phyloP scores from a whole-genome alignment of 2,888 invertebrate genomes.

The Amblyteles armatorius region DNA sequence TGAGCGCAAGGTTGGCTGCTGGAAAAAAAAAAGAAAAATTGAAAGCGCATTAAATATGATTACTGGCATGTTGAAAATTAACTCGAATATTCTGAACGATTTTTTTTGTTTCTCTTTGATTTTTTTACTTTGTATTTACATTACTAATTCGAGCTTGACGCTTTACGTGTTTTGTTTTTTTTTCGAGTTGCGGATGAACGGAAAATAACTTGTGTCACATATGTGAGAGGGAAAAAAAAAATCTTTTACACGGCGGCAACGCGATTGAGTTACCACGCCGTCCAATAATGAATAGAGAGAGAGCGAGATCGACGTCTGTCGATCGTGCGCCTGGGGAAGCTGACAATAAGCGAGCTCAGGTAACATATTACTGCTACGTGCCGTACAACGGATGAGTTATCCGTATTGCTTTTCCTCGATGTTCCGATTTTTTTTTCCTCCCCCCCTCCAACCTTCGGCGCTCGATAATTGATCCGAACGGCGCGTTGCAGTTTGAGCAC shows the following conservation, averaged over 20 bases:
- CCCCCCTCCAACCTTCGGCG: conserved; percentile 13
- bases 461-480: conserved; percentile 32
- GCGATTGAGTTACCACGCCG: neutral
- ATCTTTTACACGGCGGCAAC: neutral
- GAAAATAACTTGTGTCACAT: conserved; percentile 16
- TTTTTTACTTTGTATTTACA: neutral
- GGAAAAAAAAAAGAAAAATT: neutral
- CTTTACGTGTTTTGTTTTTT: neutral
- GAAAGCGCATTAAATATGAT: neutral
- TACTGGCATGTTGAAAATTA: conserved; percentile 7
- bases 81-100: neutral
- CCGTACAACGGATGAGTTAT: neutral
- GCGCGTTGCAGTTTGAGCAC: conserved; percentile 2
- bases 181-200: neutral
- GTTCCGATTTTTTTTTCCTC: neutral
- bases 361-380: conserved; percentile 8
- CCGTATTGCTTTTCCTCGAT: neutral
- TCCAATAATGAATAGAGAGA: neutral
- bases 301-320: neutral
- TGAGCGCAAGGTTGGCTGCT: neutral
- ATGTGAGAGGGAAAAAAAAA: neutral
- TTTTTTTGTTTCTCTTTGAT: no score
- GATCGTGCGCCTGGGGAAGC: neutral
- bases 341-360: neutral
- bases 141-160: neutral